Evolutionary conservation across 1,140 invertebrate species (phyloP), one percentile per base, ranked within the genome.

Genomic region (Drosophila paulistorum): DNA sequence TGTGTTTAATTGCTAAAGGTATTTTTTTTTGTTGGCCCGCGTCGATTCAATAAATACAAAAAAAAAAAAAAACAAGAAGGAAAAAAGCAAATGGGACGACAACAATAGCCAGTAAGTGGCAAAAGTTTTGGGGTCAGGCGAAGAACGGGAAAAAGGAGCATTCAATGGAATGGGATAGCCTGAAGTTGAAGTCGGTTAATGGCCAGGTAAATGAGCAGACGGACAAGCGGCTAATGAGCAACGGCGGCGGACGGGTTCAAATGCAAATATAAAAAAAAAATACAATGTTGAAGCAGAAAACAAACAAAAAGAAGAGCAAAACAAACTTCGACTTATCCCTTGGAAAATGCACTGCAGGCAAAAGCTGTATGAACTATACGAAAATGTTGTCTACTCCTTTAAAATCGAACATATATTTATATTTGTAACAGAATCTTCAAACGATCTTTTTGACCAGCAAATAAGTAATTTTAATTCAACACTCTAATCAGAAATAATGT

Each of bases 151-250:
- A 13, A 2, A 39, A 13, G 11, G 37, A 11, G 37, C 10, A 39
- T 5, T 30, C 30, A 30, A 30, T 39, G 37, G n/a, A 23, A 51
- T 35, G 10, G 26, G 59, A 14, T 7, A 7, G 54, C 7, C 58
- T 66, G 65, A 70, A 77, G 74, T 81, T 74, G 77, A 69, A 78
- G 67, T 65, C 73, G 68, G 83, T 79, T 86, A 86, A 87, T 86
- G 79, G 83, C 65, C 79, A 87, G 82, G 81, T 83, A 87, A 86
- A 86, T 81, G 83, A 87, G 68, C 66, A 58, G 66, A 60, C 65
- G 79, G 68, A 65, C 81, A 82, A 79, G 79, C 77, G 79, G 82
- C 83, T 85, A 85, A 85, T 87, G 83, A 85, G 82, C 74, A 81
- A 51, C 66, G 41, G 67, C 73, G 9, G 65, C 33, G n/a, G 55